Percentiles rank a stretch among this genome's conserved stretches.
These are phyloP conservation scores for Sycophila sp. DNA, from an alignment of 1,140 invertebrate genomes.

Conservation along the genomic window DNA sequence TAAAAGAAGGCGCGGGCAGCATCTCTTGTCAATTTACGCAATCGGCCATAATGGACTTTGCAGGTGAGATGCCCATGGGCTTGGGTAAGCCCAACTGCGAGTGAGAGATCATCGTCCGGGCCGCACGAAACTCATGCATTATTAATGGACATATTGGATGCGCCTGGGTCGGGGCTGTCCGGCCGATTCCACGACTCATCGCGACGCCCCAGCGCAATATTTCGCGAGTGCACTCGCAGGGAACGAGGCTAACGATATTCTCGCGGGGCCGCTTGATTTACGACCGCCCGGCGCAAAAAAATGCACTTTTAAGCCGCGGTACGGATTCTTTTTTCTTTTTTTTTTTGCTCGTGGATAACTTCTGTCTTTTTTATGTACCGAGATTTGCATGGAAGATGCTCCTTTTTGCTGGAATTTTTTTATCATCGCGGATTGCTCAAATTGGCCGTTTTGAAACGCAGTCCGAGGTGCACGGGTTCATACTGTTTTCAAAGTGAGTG, in stretches of 20 bases:
- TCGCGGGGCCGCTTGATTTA: conserved; percentile 33
- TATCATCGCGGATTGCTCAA: background rate
- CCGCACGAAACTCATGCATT: conserved; percentile 28
- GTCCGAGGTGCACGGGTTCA: background rate
- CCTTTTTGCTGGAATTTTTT: background rate
- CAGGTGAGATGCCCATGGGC: conserved; percentile 32
- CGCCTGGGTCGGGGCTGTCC: background rate
- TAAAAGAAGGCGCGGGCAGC: no score
- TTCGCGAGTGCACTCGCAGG: background rate
- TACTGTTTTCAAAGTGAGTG: no score
- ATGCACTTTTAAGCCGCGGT: no score
- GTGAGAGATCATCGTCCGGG: conserved; percentile 40
- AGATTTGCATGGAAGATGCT: background rate
- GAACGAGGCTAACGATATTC: conserved; percentile 34
- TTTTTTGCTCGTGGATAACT: background rate
- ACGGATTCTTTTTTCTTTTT: no score
- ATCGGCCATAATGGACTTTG: conserved; percentile 31
- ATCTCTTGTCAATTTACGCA: conserved; percentile 26
- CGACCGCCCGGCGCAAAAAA: conserved; percentile 1
- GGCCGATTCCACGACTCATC: conserved; percentile 7
- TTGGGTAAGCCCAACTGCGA: conserved; percentile 45
- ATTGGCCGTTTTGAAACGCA: background rate
- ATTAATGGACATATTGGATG: conserved; percentile 36
- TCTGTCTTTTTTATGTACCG: background rate
- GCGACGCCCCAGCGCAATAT: background rate